Percentiles rank a stretch among this genome's conserved stretches.
Conservation (phyloP, 2,888 invertebrate genomes). For the Xylota segnis region DNA sequence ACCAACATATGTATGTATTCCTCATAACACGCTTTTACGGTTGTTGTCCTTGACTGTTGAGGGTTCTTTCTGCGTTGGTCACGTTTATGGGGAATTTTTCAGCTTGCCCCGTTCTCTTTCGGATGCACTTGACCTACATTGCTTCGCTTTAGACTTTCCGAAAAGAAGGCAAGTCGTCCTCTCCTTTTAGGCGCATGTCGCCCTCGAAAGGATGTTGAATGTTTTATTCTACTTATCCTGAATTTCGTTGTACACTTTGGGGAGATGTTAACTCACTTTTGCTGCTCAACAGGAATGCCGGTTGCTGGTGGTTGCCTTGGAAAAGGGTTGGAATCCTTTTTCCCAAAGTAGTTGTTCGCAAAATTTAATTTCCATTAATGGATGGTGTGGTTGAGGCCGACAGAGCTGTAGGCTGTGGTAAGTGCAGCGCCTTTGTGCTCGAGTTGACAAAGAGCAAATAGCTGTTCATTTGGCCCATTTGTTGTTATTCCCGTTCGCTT, state of each 20-base stretch:
- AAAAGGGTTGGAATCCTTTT: constrained; percentile 13
- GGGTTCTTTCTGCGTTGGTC: constrained; percentile 2
- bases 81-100: not conserved
- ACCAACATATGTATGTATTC: not conserved
- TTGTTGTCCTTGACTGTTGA: not conserved
- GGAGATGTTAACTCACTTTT: constrained; percentile 29
- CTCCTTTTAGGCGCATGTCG: not conserved
- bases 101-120: not conserved
- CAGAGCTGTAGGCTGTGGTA: not conserved
- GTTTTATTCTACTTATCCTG: constrained; percentile 35
- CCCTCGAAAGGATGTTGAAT: constrained; percentile 5
- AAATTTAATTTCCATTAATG: constrained; percentile 68
- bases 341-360: constrained; percentile 32
- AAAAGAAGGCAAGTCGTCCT: not conserved
- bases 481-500: constrained; percentile 10
- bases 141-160: not conserved
- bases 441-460: constrained; percentile 35
- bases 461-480: constrained; percentile 52
- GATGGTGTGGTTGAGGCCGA: constrained; percentile 47
- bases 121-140: constrained; percentile 51
- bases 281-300: not conserved
- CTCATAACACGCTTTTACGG: not conserved
- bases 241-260: constrained; percentile 33
- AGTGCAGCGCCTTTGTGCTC: constrained; percentile 15
- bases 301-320: constrained; percentile 11